Base-by-base conservation (phyloP, 2,888 invertebrate genomes). In the Osmoderma eremita region DNA sequence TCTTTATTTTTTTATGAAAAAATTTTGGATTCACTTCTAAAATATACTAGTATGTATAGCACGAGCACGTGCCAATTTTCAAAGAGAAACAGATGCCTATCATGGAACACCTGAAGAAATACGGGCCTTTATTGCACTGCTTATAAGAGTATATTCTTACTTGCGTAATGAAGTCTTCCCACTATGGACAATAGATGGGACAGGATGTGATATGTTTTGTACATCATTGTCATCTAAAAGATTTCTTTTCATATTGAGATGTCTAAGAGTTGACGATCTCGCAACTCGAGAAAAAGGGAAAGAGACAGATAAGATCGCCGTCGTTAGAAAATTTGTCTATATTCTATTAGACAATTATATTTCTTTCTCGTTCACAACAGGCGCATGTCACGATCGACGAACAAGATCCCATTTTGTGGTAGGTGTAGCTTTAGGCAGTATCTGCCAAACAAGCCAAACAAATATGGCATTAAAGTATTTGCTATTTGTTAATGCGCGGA, bases 401-500 rank as follows among this genome's bases (percentile, higher is more conserved):
- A n/a, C n/a, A n/a, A n/a, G n/a, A n/a, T n/a, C n/a, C n/a, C n/a
- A n/a, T n/a, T n/a, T n/a, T n/a, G n/a, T n/a, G n/a, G n/a, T n/a
- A n/a, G n/a, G n/a, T n/a, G n/a, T n/a, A n/a, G n/a, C n/a, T n/a
- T n/a, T n/a, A n/a, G n/a, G n/a, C n/a, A n/a, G n/a, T n/a, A n/a
- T n/a, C n/a, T n/a, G n/a, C n/a, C n/a, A 10, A 6, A 36, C n/a
- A 54, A 54, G 36, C 36, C 54, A 24, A 30, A 36, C 13, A 54
- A 2, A 54, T 36, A 2, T 17, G 54, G 36, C 15, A 54, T 54
- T n/a, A 54, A 54, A 17, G 30, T 54, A 10, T 54, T 54, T 30
- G 54, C 36, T 36, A 6, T n/a, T 36, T 6, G 36, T 36, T 6
- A 10, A 36, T 36, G 36, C 36, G 36, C 36, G 36, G 6, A 36